phyloP scores from a whole-genome alignment of 2,113 vertebrate species.

The Lasiurus borealis region DNA sequence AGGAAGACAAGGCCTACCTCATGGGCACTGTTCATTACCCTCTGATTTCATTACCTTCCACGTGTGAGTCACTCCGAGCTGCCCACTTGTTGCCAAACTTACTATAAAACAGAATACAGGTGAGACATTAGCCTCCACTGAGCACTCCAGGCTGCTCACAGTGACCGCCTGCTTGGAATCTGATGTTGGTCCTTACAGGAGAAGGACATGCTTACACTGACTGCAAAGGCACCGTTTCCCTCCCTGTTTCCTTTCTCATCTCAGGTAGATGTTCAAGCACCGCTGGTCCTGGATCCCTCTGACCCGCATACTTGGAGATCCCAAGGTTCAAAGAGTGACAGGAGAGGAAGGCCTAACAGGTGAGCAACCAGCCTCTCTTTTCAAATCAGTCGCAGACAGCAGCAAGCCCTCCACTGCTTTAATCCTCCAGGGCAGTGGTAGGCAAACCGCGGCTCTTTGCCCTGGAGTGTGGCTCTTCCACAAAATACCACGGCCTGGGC shows the following conservation, averaged over 20 bases:
- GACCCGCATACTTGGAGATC: neutral
- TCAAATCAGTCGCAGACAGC: neutral
- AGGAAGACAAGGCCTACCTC: neutral
- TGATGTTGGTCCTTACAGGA: neutral
- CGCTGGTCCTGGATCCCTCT: too few species aligned
- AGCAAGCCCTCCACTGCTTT: neutral
- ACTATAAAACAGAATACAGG: neutral
- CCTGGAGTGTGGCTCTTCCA: too few species aligned
- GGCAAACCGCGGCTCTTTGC: too few species aligned
- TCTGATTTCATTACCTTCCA: conserved; percentile 1
- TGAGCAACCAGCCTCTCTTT: neutral
- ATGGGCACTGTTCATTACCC: neutral
- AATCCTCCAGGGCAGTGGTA: neutral
- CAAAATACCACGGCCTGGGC: too few species aligned
- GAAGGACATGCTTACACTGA: neutral
- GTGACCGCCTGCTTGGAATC: neutral
- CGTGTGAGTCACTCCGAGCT: neutral
- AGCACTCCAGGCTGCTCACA: neutral
- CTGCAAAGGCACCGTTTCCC: neutral
- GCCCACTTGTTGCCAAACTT: neutral
- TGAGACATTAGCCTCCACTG: neutral
- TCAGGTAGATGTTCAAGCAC: neutral
- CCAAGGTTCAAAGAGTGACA: neutral
- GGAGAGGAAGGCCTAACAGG: neutral
- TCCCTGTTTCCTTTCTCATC: neutral